Evolutionary conservation across 2,113 vertebrate species (phyloP).

Genomic region (Romanogobio albipinnatus): DNA sequence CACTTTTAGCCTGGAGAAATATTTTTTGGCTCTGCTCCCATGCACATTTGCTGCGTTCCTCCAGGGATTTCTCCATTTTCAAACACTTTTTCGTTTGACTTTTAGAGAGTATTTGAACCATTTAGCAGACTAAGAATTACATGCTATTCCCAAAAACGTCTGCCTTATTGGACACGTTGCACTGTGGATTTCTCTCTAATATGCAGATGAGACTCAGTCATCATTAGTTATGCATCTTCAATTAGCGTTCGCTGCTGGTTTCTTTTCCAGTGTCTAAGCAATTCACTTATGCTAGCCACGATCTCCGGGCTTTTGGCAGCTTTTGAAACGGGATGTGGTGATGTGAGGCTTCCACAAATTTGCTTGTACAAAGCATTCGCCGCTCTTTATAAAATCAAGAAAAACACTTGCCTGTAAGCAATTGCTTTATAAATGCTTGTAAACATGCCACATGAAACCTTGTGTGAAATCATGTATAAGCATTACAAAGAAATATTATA

Average conservation of each 20-base stretch:
- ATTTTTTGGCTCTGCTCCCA: slow-evolving; percentile 19
- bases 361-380: not conserved
- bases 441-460: no score
- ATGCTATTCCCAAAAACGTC: slow-evolving; percentile 24
- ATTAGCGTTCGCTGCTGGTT: slow-evolving; percentile 37
- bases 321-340: slow-evolving; percentile 6
- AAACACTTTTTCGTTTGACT: slow-evolving; percentile 30
- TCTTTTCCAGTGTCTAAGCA: slow-evolving; percentile 32
- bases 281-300: slow-evolving; percentile 36
- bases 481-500: no score
- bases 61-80: slow-evolving; percentile 40
- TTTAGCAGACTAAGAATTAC: slow-evolving; percentile 52
- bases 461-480: no score
- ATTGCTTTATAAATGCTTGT: not conserved
- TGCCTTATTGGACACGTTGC: slow-evolving; percentile 45
- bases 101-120: slow-evolving; percentile 38
- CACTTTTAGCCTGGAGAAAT: slow-evolving; percentile 20
- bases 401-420: not conserved
- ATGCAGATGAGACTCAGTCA: slow-evolving; percentile 50
- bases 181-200: slow-evolving; percentile 27
- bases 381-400: not conserved
- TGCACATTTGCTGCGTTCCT: slow-evolving; percentile 7
- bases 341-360: slow-evolving; percentile 19
- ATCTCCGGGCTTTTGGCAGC: slow-evolving; percentile 27
- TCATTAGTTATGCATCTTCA: slow-evolving; percentile 53